Base-by-base conservation (phyloP, 2,113 vertebrate species). In the Xyliphius kryptos region DNA sequence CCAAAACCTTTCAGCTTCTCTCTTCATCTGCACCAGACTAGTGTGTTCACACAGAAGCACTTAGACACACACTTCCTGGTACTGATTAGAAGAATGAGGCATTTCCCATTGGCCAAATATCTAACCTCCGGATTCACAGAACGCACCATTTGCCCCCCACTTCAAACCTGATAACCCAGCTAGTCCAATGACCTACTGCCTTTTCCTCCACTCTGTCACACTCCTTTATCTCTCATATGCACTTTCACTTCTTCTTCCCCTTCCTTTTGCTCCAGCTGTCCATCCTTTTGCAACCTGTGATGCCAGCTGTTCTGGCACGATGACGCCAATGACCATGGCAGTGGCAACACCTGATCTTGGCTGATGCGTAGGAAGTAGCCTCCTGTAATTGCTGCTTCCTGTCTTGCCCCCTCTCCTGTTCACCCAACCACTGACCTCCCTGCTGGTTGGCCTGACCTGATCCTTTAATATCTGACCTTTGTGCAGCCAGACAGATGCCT, bases 91-190 rank as follows among this genome's bases (percentile, higher is more conserved):
- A 79, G 83, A 81, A 82, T 78, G 78, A 79, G 83, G 84, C 85
- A 88, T 83, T 88, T 88, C 86, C 86, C 82, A 88, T 86, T 86
- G 85, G 82, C 79, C 82, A 77, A 76, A 76, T 82, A 83, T 77
- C 75, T 84, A 80, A 81, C 82, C 82, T 77, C 86, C n/a, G 82
- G 79, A 76, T 86, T 86, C 80, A 82, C 83, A 85, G 84, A 82
- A 82, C 86, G 85, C 80, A 75, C 81, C 81, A 85, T 84, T 82
- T 83, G 36, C 82, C 82, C 80, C n/a, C 79, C 79, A 78, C 82
- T 85, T 76, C 70, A 80, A 72, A 76, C 17, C 54, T 32, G 19
- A 57, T 44, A 57, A 40, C 44, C 55, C 9, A 10, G 13, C 15
- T 3, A 81, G 73, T 74, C 81, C 17, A 80, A 84, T 82, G 78